Conservation (phyloP, 2,113 vertebrate species). For the Gulo gulo region DNA sequence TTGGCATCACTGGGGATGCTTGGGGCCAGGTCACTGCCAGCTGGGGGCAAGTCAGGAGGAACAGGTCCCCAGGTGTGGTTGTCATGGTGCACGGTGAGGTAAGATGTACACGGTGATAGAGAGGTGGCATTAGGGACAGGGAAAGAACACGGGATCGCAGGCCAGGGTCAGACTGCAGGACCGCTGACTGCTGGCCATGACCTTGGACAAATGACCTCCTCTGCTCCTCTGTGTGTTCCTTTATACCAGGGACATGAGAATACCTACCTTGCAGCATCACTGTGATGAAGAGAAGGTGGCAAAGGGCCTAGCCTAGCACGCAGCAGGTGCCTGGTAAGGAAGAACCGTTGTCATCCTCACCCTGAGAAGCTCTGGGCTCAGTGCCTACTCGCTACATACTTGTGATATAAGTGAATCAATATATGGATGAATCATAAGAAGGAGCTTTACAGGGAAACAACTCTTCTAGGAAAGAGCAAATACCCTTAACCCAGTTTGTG, state of each 20-base stretch:
- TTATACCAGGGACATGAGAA: not conserved
- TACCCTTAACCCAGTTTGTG: not conserved
- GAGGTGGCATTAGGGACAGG: not conserved
- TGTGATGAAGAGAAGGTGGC: not conserved
- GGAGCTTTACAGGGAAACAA: not conserved
- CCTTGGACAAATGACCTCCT: not conserved
- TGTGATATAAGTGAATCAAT: not conserved
- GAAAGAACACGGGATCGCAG: not conserved
- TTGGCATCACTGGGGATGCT: not conserved
- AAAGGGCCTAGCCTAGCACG: not conserved
- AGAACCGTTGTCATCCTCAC: not conserved
- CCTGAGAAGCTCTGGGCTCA: not conserved
- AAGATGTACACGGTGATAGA: fast-evolving
- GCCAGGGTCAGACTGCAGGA: not conserved
- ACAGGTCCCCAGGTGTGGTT: not conserved
- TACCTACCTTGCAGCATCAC: not conserved
- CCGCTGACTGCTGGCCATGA: not conserved
- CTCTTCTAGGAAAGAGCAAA: not conserved
- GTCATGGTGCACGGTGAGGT: fast-evolving
- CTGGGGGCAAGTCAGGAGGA: too few relatives aligned
- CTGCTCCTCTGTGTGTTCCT: not conserved
- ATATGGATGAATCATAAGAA: not conserved
- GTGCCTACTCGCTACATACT: not conserved
- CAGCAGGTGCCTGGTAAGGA: not conserved
- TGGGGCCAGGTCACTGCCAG: not conserved